Evolutionary conservation across 2,888 invertebrate species (phyloP).

Genomic region (Saturnia japonica): DNA sequence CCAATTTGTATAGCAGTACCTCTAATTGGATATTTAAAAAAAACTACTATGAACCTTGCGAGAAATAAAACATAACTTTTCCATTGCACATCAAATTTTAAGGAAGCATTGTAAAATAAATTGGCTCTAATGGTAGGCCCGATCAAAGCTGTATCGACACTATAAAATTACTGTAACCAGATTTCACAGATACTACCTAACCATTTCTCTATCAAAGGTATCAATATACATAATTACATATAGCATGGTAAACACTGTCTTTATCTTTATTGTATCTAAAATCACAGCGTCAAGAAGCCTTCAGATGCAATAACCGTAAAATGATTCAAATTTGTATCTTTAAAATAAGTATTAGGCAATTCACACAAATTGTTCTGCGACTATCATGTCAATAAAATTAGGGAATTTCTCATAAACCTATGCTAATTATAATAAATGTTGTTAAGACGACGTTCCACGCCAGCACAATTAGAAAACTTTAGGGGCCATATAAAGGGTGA

Average conservation of each 20-base stretch:
- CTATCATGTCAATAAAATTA: constrained; percentile 42
- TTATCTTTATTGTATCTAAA: too few species aligned
- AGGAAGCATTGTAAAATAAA: background rate
- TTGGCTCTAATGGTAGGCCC: background rate
- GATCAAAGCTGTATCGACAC: background rate
- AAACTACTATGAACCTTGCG: too few species aligned
- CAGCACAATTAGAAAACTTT: constrained; percentile 76
- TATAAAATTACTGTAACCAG: background rate
- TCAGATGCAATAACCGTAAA: background rate
- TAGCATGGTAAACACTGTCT: too few species aligned
- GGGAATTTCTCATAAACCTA: constrained; percentile 55
- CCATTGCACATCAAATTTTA: too few species aligned
- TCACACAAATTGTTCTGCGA: constrained; percentile 32
- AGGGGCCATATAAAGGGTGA: constrained; percentile 71
- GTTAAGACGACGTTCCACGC: constrained; percentile 58
- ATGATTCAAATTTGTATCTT: constrained; percentile 14
- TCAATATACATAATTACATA: too few species aligned
- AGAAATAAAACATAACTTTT: too few species aligned
- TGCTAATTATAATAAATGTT: constrained; percentile 71
- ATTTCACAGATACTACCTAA: background rate
- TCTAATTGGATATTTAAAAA: too few species aligned
- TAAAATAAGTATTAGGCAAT: constrained; percentile 24
- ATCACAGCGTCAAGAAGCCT: background rate
- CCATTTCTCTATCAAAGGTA: too few species aligned
- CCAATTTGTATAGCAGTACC: too few species aligned